Conservation (phyloP, 2,888 invertebrate genomes). For the Synanthedon vespiformis region DNA sequence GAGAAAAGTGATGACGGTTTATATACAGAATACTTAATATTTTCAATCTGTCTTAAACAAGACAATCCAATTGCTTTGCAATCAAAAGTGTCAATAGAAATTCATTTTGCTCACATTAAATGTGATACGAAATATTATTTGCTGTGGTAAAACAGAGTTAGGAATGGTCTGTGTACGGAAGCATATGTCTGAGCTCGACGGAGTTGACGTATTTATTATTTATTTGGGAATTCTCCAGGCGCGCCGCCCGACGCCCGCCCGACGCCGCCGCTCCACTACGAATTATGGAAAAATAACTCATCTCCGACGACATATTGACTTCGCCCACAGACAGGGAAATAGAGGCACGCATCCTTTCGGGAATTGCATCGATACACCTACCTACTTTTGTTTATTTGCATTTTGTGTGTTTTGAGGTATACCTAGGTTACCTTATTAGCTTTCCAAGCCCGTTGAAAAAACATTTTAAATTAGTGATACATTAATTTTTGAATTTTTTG, state of each 20-base stretch:
- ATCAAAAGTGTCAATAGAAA: not conserved
- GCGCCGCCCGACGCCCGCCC: constrained; percentile 18
- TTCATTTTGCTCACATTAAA: constrained; percentile 30
- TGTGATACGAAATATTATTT: constrained; percentile 26
- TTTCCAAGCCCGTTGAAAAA: too few species aligned
- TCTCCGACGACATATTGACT: constrained; percentile 63
- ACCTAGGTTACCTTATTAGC: not conserved
- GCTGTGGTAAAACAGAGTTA: constrained; percentile 14
- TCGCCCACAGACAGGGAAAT: constrained; percentile 40
- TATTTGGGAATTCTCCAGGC: constrained; percentile 61
- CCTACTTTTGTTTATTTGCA: constrained; percentile 12
- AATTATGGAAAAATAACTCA: constrained; percentile 62
- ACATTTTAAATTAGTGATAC: too few species aligned
- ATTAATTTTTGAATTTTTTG: too few species aligned
- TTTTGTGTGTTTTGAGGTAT: not conserved
- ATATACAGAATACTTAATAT: too few species aligned
- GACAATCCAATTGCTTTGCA: too few species aligned
- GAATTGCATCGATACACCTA: constrained; percentile 45
- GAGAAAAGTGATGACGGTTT: too few species aligned
- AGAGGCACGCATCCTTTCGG: constrained; percentile 42
- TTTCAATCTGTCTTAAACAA: too few species aligned
- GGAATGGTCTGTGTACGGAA: constrained; percentile 18
- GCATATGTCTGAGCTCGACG: constrained; percentile 17
- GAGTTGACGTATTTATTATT: constrained; percentile 64
- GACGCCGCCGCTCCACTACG: constrained; percentile 17